Evolutionary conservation across 1,140 invertebrate species (phyloP), one percentile per base, ranked within the genome.

Genomic region (Drosophila bipectinata): DNA sequence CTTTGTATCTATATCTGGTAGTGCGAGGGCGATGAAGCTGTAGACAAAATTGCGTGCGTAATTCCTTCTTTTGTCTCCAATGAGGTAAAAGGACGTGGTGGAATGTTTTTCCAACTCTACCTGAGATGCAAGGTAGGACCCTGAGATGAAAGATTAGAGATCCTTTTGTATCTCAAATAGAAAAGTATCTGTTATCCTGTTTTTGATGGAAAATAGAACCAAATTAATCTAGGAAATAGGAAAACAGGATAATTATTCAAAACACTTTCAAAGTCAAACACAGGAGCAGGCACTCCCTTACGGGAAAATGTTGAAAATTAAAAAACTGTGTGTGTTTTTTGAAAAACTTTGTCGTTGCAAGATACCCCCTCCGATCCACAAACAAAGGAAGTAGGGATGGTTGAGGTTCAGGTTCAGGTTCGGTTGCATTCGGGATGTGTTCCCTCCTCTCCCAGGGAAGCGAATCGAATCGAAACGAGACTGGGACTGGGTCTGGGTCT

Each of bases 191-290:
- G 21, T 21, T 21, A 21, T 21, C 21, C 21, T 21, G 21, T 21
- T 21, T 21, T 21, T 21, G 21, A 21, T 21, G 3, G 21, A 3
- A 21, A 21, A 21, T 21, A 21, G 45, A 51, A 28, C 10, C 30
- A 12, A 52, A 59, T 53, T 53, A 39, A 47, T 69, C 21, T 26
- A 12, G 24, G 21, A 58, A 73, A 28, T n/a, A 60, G 45, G 49
- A 54, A 82, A 79, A 83, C 76, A 62, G 76, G 59, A 89, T 89
- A 88, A 88, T 88, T 88, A 79, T 88, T 87, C 83, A 87, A 87
- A 87, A 87, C 84, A 83, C 75, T 88, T 89, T 83, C 75, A 73
- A 79, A 88, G 75, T 88, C 83, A 88, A 52, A 74, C 47, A 79
- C 56, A 77, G 18, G 18, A 18, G 1, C 30, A 57, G 44, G 49